Evolutionary conservation across 2,888 invertebrate species (phyloP).

Genomic region (Ptychoptera contaminata): DNA sequence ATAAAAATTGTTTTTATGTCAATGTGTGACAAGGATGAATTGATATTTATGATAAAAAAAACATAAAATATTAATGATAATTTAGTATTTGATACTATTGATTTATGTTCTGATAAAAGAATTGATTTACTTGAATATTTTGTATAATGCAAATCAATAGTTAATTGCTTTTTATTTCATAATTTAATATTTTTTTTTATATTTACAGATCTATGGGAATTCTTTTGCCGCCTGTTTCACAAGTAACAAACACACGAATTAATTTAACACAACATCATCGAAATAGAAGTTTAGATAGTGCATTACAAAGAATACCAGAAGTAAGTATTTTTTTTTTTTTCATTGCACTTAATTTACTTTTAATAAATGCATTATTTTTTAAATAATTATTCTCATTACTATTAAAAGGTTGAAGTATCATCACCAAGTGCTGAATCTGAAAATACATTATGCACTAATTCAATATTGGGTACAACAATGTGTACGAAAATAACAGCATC

Average conservation of each 20-base stretch:
- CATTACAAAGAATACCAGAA: slow-evolving; percentile 77
- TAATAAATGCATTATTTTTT: too few relatives aligned
- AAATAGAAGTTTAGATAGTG: slow-evolving; percentile 80
- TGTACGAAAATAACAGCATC: slow-evolving; percentile 26
- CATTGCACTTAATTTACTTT: neutral
- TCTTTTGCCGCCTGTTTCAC: slow-evolving; percentile 30
- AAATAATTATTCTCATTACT: neutral
- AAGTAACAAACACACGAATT: slow-evolving; percentile 31
- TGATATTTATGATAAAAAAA: too few relatives aligned
- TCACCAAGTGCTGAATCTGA: slow-evolving; percentile 32
- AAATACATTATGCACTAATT: slow-evolving; percentile 30
- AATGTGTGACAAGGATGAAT: too few relatives aligned
- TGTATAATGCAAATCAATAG: neutral
- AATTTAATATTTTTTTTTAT: slow-evolving; percentile 3
- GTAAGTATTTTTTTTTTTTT: slow-evolving; percentile 24
- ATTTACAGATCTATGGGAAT: slow-evolving; percentile 31
- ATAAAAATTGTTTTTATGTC: too few relatives aligned
- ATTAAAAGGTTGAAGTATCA: slow-evolving; percentile 28
- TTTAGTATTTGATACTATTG: too few relatives aligned
- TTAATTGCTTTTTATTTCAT: neutral
- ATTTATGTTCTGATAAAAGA: neutral
- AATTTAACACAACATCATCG: slow-evolving; percentile 57
- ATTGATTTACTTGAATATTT: neutral
- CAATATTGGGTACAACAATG: slow-evolving; percentile 30
- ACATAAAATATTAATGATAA: too few relatives aligned